Evolutionary conservation across 2,113 vertebrate genomes (phyloP), one percentile per base, ranked within the genome.

Genomic region (Seriola dumerili): DNA sequence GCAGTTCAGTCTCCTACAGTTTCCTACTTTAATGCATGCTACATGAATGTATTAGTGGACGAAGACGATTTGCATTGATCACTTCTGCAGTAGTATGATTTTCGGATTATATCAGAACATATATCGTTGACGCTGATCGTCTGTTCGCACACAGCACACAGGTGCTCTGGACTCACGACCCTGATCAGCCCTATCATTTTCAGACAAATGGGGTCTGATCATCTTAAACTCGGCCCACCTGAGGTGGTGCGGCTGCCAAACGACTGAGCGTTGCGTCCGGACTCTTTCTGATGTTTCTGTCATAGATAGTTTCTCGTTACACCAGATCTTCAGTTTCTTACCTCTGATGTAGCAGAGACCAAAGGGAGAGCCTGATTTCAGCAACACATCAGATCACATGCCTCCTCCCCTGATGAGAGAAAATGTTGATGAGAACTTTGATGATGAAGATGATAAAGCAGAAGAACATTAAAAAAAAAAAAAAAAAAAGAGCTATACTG

Each of bases 101-200:
- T 21, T 9, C 9, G 3, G 21, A 55, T 55, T 10, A 68, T 17
- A 59, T 38, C 61, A 29, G 0, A 19, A 52, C 21, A 58, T 14
- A 72, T 3, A 63, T 21, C 59, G 52, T 71, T 8, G 25, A 55
- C 57, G 2, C 42, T 46, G 46, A 36, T 40, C 4, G 46, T 62
- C 52, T 34, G 21, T 40, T 62, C 21, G 23, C 63, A 48, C 32
- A 66, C n/a, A 40, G 59, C 32, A 50, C 8, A 8, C 63, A 13
- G 9, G 29, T 55, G 65, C 16, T 50, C 58, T 4, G 42, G 40
- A 59, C 63, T 38, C 46, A 11, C 62, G 54, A 16, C 34, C 54
- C 70, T 5, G 75, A 89, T 91, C 80, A 93, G 86, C 40, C 70
- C 76, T 93, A 89, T 91, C 90, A 44, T 9, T 90, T 84, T 91